A percentile compares a stretch with the other conserved stretches of the same genome.
Conservation (phyloP, 2,113 vertebrate species). For the Nesoenas mayeri region DNA sequence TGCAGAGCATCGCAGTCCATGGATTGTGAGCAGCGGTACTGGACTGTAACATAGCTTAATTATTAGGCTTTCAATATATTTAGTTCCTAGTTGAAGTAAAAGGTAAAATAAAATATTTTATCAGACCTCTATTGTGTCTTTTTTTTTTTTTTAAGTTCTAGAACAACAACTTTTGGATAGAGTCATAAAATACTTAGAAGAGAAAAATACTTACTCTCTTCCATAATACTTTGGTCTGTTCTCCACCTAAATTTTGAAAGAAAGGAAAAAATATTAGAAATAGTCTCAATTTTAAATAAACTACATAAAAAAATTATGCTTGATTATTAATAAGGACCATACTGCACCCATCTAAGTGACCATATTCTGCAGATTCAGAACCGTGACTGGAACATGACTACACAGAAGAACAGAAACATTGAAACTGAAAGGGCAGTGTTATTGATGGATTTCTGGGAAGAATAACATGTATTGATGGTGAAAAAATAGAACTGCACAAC, state of each 20-base stretch:
- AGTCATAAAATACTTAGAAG: constrained; percentile 35
- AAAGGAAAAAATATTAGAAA: constrained; percentile 44
- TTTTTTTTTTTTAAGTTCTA: not conserved
- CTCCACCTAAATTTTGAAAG: constrained; percentile 86
- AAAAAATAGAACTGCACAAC: not conserved
- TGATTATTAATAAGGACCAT: not conserved
- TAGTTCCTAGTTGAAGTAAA: not conserved
- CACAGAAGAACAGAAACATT: not conserved
- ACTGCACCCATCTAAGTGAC: not conserved
- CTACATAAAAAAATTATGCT: not conserved
- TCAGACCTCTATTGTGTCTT: not conserved
- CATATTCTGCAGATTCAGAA: not conserved
- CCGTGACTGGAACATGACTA: not conserved
- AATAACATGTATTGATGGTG: not conserved
- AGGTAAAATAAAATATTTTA: not conserved
- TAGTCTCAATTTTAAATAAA: constrained; percentile 20
- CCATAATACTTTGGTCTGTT: constrained; percentile 98
- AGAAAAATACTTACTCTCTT: constrained; percentile 91
- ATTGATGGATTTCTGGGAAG: not conserved
- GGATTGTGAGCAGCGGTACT: not conserved
- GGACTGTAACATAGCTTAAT: not conserved
- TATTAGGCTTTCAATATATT: not conserved
- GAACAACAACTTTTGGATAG: not conserved
- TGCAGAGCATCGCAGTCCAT: not conserved
- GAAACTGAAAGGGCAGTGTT: not conserved